Base-by-base conservation (phyloP, 2,113 vertebrate genomes). In the Hemicordylus capensis region DNA sequence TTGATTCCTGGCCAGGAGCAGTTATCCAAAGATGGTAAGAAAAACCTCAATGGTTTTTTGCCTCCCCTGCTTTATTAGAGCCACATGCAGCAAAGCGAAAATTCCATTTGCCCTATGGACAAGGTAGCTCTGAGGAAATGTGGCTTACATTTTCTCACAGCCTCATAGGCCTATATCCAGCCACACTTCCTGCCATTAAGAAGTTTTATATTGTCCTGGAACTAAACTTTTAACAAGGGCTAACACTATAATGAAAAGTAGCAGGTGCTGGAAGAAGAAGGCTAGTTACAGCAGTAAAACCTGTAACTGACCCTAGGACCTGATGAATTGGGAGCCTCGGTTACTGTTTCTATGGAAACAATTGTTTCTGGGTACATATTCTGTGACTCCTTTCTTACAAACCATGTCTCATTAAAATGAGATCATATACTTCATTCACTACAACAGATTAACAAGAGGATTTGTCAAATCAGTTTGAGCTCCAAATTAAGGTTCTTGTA, bases 311-410 rank as follows among this genome's bases (percentile, higher is more conserved):
- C 58, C 1, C 0, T 9, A 72, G 42, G 74, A 87, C 59, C 37
- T 76, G 22, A 83, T 42, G 56, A 19, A 12, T 1, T 42, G 26
- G 46, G 28, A 51, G 19, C 58, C 63, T 48, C 61, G 51, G 56
- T 63, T 72, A 61, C n/a, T 17, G 72, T n/a, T 79, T 63, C 39
- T 11, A 31, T 75, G 67, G 72, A 80, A 92, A 83, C 7, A n/a
- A 15, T 28, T 81, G 78, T 63, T 90, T 76, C 81, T 89, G 4
- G 3, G 81, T 85, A 61, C 81, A 90, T 85, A 37, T 12, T 70
- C 1, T 0, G 0, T 77, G 64, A 77, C 89, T 61, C 42, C 15
- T 48, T 79, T 72, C 44, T 61, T 76, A 80, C 51, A n/a, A 2
- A 0, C 20, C 9, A 3, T 48, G 10, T n/a, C 78, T 83, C 73